Conservation (phyloP, 2,888 invertebrate species). For the Drosophila paramelanica region DNA sequence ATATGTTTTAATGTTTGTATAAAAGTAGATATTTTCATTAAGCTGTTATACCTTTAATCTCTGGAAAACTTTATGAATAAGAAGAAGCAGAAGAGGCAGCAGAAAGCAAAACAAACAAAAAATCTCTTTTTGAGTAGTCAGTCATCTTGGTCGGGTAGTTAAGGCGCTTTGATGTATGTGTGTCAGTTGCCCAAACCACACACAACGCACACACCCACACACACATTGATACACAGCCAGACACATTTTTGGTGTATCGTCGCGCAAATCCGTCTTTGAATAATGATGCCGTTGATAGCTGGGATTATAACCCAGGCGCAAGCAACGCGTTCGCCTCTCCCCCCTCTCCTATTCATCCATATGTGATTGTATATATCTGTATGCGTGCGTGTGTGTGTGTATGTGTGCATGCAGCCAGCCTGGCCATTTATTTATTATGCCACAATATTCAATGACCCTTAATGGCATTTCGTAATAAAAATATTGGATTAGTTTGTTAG, state of each 20-base stretch:
- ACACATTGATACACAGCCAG: slow-evolving; percentile 19
- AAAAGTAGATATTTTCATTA: slow-evolving; percentile 13
- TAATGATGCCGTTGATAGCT: slow-evolving; percentile 81
- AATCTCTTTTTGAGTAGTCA: slow-evolving; percentile 70
- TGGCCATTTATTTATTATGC: slow-evolving; percentile 77
- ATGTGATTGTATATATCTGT: slow-evolving; percentile 12
- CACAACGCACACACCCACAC: slow-evolving; percentile 4
- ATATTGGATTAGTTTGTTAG: slow-evolving; percentile 82
- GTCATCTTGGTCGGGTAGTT: slow-evolving; percentile 42
- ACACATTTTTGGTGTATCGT: slow-evolving; percentile 55
- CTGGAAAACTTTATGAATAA: neutral
- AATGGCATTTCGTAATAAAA: slow-evolving; percentile 81
- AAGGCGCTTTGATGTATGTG: slow-evolving; percentile 75
- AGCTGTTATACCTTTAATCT: neutral
- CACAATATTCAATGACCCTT: slow-evolving; percentile 81
- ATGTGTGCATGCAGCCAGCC: slow-evolving; percentile 28
- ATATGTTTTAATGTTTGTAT: neutral
- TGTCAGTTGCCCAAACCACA: slow-evolving; percentile 39
- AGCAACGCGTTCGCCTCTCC: slow-evolving; percentile 19
- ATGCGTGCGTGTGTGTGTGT: slow-evolving; percentile 15
- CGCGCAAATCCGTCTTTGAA: slow-evolving; percentile 78
- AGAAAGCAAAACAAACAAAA: slow-evolving; percentile 25
- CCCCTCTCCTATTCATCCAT: slow-evolving; percentile 4
- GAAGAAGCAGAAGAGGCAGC: neutral
- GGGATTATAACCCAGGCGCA: slow-evolving; percentile 61